A percentile compares a stretch with the other conserved stretches of the same genome.
Conservation (phyloP, 2,113 vertebrate species). For the Scomber colias region DNA sequence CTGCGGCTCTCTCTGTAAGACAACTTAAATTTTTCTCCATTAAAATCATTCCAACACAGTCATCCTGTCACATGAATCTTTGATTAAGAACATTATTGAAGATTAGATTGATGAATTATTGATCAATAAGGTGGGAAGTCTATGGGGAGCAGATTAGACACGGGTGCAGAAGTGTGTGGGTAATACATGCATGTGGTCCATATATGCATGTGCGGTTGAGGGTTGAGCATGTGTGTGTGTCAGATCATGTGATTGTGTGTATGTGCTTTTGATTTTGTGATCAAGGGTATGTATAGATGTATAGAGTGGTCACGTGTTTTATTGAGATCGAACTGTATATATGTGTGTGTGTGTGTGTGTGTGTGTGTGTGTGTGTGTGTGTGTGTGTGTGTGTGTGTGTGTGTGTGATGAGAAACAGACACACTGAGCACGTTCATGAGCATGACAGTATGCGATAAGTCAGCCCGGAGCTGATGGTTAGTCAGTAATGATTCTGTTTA, state of each 20-base stretch:
- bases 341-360: too few relatives aligned
- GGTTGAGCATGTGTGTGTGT: conserved; percentile 6
- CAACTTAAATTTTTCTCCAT: conserved; percentile 44
- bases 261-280: conserved; percentile 6
- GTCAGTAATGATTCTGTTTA: conserved; percentile 40
- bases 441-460: conserved; percentile 24
- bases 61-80: conserved; percentile 62
- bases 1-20: background rate
- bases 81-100: conserved; percentile 74
- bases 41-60: conserved; percentile 49
- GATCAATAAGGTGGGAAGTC: conserved; percentile 67
- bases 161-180: background rate
- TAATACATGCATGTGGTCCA: conserved; percentile 12
- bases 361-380: background rate
- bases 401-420: conserved; percentile 4
- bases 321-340: background rate
- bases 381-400: background rate
- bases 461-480: conserved; percentile 38
- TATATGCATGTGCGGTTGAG: conserved; percentile 1
- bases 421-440: background rate
- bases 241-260: background rate
- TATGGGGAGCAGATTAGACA: conserved; percentile 53
- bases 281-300: background rate
- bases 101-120: conserved; percentile 75
- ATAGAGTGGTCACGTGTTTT: conserved; percentile 19